Evolutionary conservation across 1,140 invertebrate genomes (phyloP).

Genomic region (Caenorhabditis tropicalis): DNA sequence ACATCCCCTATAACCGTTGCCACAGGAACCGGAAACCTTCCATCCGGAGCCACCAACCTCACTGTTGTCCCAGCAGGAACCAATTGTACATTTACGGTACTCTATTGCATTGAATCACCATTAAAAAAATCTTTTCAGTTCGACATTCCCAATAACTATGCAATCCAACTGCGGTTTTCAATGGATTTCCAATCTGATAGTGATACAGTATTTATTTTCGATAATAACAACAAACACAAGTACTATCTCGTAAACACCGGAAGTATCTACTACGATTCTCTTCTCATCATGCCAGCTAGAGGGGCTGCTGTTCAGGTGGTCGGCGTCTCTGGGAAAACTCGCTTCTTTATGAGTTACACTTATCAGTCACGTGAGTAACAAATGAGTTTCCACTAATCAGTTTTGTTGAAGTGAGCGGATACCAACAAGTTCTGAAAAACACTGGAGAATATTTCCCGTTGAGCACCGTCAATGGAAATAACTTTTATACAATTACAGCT

Average conservation of each 20-base stretch:
- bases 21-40: background rate
- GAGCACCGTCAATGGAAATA: background rate
- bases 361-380: background rate
- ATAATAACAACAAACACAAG: background rate
- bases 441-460: slow-evolving; percentile 5
- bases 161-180: background rate
- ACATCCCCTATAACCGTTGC: background rate
- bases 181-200: background rate
- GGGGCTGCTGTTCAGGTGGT: background rate
- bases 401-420: background rate
- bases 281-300: background rate
- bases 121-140: too few species aligned
- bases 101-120: too few species aligned
- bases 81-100: background rate
- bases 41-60: background rate
- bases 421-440: background rate
- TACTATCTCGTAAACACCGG: background rate
- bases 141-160: background rate
- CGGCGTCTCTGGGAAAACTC: background rate
- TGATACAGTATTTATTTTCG: background rate
- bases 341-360: background rate
- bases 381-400: background rate
- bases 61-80: background rate
- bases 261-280: background rate
- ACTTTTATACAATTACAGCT: background rate